These are phyloP conservation scores for Sisor rabdophorus DNA, from an alignment of 2,113 vertebrate species.

Conservation along the genomic window DNA sequence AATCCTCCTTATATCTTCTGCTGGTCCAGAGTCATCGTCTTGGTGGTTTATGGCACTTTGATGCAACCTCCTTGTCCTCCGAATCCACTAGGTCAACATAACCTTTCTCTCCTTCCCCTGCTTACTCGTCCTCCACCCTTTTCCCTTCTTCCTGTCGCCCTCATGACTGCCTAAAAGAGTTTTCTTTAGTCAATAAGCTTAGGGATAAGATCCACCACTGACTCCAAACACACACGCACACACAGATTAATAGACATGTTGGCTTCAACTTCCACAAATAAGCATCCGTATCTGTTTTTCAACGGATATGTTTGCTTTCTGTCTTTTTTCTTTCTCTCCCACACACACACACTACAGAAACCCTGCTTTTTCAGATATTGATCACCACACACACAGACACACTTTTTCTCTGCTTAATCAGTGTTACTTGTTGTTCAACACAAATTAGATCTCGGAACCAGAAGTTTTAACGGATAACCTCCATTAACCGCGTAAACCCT, in stretches of 20 bases:
- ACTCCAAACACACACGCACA: conserved; percentile 3
- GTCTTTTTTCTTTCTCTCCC: background rate
- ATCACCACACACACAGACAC: conserved; percentile 6
- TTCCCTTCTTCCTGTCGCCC: conserved; percentile 53
- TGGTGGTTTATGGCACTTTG: conserved; percentile 64
- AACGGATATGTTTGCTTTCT: background rate
- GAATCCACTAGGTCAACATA: conserved; percentile 44
- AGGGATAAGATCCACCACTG: background rate
- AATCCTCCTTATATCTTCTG: conserved; percentile 74
- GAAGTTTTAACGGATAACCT: background rate
- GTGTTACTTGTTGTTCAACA: background rate
- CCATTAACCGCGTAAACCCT: background rate
- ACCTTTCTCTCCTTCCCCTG: conserved; percentile 34
- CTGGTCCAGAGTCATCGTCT: conserved; percentile 69
- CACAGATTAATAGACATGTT: conserved; percentile 10
- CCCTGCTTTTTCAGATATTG: conserved; percentile 8
- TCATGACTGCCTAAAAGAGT: conserved; percentile 38
- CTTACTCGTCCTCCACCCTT: conserved; percentile 36
- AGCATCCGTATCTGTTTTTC: background rate
- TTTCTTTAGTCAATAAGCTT: conserved; percentile 53
- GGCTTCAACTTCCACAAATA: conserved; percentile 1
- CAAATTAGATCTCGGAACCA: background rate
- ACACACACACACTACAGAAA: background rate
- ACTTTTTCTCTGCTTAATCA: background rate
- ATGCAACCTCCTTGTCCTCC: conserved; percentile 48